Evolutionary conservation across 2,113 vertebrate genomes (phyloP).

Genomic region (Chiloscyllium plagiosum): DNA sequence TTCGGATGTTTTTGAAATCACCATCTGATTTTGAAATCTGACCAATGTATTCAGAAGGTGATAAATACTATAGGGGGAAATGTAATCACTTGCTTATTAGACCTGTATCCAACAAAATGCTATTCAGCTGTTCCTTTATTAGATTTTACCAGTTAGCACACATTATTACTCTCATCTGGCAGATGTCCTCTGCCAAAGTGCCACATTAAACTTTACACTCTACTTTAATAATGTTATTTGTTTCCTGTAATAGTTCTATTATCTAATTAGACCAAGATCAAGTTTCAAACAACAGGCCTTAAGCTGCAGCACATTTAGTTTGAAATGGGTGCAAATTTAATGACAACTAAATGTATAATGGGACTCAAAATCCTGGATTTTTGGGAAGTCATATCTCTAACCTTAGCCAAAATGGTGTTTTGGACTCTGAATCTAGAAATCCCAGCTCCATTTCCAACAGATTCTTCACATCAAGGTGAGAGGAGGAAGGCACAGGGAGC

Average conservation of each 20-base stretch:
- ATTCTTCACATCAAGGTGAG: no score
- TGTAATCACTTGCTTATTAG: neutral
- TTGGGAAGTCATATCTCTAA: no score
- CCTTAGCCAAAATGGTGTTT: no score
- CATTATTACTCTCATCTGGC: neutral
- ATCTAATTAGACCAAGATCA: slow-evolving; percentile 6
- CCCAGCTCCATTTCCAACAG: no score
- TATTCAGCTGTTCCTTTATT: slow-evolving; percentile 4
- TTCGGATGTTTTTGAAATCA: neutral
- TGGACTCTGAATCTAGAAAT: no score
- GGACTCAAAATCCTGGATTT: neutral
- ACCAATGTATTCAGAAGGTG: neutral
- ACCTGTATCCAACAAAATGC: neutral
- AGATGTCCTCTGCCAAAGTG: slow-evolving; percentile 4
- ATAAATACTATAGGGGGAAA: neutral
- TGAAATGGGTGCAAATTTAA: neutral
- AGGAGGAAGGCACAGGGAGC: no score
- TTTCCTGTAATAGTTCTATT: neutral
- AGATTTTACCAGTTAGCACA: neutral
- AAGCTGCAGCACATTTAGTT: neutral
- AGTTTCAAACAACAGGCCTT: neutral
- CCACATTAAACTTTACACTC: neutral
- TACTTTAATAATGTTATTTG: neutral
- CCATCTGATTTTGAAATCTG: neutral
- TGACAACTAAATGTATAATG: neutral